Evolutionary conservation across 2,797 vertebrate species (phyloP).

Genomic region (Falco columbarius): DNA sequence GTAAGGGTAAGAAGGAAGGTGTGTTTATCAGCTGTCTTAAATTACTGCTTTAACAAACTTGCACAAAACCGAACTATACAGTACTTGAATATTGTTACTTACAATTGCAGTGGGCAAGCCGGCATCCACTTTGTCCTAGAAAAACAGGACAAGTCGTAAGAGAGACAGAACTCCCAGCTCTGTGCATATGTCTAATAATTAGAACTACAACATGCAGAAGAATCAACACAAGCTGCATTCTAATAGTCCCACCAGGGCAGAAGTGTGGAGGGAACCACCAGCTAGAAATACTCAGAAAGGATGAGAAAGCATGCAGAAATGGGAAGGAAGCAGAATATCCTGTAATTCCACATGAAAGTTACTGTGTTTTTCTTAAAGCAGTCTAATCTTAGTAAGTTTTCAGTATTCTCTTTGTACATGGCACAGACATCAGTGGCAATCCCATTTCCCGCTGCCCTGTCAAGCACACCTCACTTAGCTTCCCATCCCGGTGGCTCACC

Average conservation of each 20-base stretch:
- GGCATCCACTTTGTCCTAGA: constrained; percentile 96
- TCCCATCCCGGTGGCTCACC: neutral
- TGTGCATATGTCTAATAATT: fast-evolving
- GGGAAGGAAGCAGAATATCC: neutral
- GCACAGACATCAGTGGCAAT: neutral
- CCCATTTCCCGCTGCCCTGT: neutral
- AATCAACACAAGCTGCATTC: neutral
- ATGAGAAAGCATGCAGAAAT: neutral
- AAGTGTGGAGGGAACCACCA: neutral
- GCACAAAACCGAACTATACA: neutral
- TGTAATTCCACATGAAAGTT: neutral
- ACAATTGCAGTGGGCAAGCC: constrained; percentile 96
- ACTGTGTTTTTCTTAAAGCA: neutral
- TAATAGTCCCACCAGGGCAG: neutral
- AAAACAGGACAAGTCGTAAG: neutral
- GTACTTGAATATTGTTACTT: constrained; percentile 69
- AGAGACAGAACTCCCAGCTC: neutral
- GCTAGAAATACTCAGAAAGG: neutral
- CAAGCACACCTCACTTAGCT: neutral
- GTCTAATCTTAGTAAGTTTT: neutral
- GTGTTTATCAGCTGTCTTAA: neutral
- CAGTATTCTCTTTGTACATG: neutral
- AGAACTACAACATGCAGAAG: neutral
- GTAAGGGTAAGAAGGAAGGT: neutral
- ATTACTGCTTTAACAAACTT: neutral